These are phyloP conservation scores for Drosophila micromelanica DNA, from an alignment of 1,140 invertebrate species.

Conservation along the genomic window DNA sequence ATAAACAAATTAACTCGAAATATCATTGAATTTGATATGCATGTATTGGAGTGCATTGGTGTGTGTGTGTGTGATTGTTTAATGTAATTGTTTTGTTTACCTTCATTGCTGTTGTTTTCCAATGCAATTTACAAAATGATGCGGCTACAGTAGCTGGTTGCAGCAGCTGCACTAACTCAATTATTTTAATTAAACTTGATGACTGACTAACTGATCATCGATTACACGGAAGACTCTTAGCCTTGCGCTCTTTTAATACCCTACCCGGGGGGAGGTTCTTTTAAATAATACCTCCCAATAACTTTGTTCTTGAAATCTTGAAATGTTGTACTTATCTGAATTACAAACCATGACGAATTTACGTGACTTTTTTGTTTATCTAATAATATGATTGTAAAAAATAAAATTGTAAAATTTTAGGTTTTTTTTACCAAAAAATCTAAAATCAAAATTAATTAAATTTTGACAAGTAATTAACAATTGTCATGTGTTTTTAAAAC, in stretches of 20 bases:
- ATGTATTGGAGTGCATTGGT: conserved; percentile 1
- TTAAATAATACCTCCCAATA: no score
- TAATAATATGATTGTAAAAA: no score
- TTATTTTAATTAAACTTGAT: conserved; percentile 53
- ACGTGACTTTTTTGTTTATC: no score
- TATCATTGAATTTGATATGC: conserved; percentile 59
- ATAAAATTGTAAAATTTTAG: no score
- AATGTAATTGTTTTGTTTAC: conserved; percentile 69
- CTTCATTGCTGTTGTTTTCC: conserved; percentile 40
- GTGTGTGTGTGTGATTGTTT: conserved; percentile 41
- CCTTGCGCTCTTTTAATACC: conserved; percentile 1
- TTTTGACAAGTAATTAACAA: no score
- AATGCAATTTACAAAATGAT: conserved; percentile 49
- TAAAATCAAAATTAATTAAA: no score
- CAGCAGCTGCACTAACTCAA: conserved; percentile 51
- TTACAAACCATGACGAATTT: no score
- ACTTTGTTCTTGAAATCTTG: no score
- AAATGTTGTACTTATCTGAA: no score
- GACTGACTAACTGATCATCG: conserved; percentile 46
- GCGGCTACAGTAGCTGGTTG: conserved; percentile 24
- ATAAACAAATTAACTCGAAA: conserved; percentile 77
- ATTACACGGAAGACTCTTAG: conserved; percentile 18
- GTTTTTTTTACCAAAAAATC: no score
- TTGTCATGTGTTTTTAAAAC: no score
- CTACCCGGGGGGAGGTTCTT: not conserved